phyloP scores from a whole-genome alignment of 2,888 invertebrate genomes.

The Limnephilus marmoratus region DNA sequence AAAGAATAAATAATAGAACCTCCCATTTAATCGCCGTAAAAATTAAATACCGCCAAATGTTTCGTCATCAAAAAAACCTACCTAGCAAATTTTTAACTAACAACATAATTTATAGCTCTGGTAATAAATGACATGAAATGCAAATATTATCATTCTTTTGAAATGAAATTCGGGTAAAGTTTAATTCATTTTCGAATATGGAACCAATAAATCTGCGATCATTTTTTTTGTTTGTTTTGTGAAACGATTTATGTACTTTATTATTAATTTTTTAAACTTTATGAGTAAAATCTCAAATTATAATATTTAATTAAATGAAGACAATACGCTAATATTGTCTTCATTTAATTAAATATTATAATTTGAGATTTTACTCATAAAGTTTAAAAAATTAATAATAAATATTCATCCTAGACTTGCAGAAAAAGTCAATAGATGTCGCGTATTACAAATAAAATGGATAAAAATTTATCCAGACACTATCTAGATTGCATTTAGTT shows the following conservation, averaged over 20 bases:
- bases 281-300: too few relatives aligned
- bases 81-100: not conserved
- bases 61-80: not conserved
- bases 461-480: too few relatives aligned
- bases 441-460: too few relatives aligned
- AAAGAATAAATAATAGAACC: not conserved
- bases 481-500: too few relatives aligned
- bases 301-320: too few relatives aligned
- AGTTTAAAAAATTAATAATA: too few relatives aligned
- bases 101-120: not conserved
- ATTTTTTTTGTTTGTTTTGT: not conserved
- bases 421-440: too few relatives aligned
- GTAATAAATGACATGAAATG: not conserved
- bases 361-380: too few relatives aligned
- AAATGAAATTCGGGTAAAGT: not conserved
- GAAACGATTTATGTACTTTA: not conserved
- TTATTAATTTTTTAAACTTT: too few relatives aligned
- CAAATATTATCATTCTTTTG: not conserved
- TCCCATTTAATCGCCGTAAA: not conserved
- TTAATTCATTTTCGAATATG: not conserved
- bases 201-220: not conserved
- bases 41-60: not conserved
- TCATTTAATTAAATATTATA: too few relatives aligned
- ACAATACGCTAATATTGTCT: too few relatives aligned
- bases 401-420: too few relatives aligned